A percentile compares a stretch with the other conserved stretches of the same genome.
Conservation (phyloP, 2,113 vertebrate species). For the Scytalopus superciliaris region DNA sequence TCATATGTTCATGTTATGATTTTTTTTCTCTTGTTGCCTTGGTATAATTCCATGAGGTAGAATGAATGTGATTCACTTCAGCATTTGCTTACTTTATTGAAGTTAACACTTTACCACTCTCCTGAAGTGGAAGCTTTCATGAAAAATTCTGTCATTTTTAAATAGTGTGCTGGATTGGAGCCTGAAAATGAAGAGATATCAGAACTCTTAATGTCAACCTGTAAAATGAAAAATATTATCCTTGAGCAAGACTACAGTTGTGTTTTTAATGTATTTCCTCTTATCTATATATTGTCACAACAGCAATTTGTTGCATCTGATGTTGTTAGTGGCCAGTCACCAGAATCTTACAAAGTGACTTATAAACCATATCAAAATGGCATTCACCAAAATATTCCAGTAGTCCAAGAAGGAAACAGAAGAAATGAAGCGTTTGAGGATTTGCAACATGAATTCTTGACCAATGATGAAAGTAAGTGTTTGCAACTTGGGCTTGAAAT, state of each 20-base stretch:
- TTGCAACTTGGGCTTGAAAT: not conserved
- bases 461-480: constrained; percentile 82
- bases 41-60: not conserved
- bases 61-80: not conserved
- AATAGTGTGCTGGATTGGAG: not conserved
- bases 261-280: not conserved
- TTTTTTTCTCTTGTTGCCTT: not conserved
- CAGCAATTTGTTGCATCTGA: constrained; percentile 73
- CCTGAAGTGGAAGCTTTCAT: not conserved
- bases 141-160: not conserved
- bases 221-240: not conserved
- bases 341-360: constrained; percentile 78
- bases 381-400: constrained; percentile 68
- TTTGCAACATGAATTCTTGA: constrained; percentile 87
- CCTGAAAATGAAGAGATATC: not conserved
- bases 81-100: not conserved
- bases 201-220: not conserved
- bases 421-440: constrained; percentile 78
- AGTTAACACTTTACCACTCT: not conserved
- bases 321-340: constrained; percentile 40
- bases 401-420: constrained; percentile 59
- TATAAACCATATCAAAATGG: constrained; percentile 85
- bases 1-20: not conserved
- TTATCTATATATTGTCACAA: not conserved
- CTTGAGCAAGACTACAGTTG: not conserved